phyloP scores from a whole-genome alignment of 2,888 invertebrate genomes.

The Mechanitis messenoides region DNA sequence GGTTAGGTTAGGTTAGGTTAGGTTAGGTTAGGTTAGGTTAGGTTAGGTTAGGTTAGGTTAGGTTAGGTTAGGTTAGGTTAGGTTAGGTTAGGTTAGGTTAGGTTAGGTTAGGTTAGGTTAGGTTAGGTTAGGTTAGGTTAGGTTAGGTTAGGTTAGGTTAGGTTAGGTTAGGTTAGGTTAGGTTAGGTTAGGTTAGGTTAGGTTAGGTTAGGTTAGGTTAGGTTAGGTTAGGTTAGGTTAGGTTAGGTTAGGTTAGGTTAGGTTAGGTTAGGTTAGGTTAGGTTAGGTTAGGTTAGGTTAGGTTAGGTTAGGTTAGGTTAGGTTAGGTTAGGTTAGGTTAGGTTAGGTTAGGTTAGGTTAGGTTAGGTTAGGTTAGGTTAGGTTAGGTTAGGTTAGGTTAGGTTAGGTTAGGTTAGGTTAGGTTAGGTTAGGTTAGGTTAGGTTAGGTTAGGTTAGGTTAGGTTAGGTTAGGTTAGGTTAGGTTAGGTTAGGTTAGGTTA shows the following conservation, averaged over 20 bases:
- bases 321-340: constrained; percentile 29
- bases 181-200: constrained; percentile 28
- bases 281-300: constrained; percentile 25
- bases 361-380: too few species aligned
- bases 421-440: too few species aligned
- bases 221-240: constrained; percentile 26
- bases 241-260: constrained; percentile 28
- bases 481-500: too few species aligned
- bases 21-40: too few species aligned
- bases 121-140: constrained; percentile 21
- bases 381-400: too few species aligned
- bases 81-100: too few species aligned
- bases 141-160: constrained; percentile 27
- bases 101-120: constrained; percentile 23
- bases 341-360: too few species aligned
- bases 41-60: too few species aligned
- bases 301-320: constrained; percentile 26
- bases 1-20: constrained; percentile 33
- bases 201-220: constrained; percentile 28
- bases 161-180: constrained; percentile 27
- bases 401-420: too few species aligned
- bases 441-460: too few species aligned
- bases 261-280: constrained; percentile 28
- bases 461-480: too few species aligned
- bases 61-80: too few species aligned